Percentiles rank a stretch among this genome's conserved stretches.
Evolutionary conservation across 1,140 invertebrate genomes (phyloP).

Genomic region (Caenorhabditis inopinata): DNA sequence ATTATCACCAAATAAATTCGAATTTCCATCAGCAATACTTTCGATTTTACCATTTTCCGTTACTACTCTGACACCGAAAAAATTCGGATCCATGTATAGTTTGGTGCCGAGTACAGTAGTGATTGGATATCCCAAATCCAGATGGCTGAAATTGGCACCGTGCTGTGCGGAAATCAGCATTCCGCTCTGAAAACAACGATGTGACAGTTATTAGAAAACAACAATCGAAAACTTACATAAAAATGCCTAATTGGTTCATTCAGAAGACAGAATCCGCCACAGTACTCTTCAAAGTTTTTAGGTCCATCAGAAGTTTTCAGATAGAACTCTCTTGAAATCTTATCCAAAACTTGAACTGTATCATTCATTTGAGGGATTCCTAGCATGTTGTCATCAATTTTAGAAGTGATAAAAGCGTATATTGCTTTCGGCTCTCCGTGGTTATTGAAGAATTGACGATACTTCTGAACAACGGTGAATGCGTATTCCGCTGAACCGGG

Average conservation of each 20-base stretch:
- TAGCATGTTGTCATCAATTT: slow-evolving; percentile 59
- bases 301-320: slow-evolving; percentile 48
- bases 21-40: not conserved
- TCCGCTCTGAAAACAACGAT: slow-evolving; percentile 45
- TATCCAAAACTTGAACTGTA: slow-evolving; percentile 57
- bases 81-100: slow-evolving; percentile 64
- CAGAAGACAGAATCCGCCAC: slow-evolving; percentile 60
- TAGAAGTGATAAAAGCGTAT: slow-evolving; percentile 61
- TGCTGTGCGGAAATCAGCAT: slow-evolving; percentile 36
- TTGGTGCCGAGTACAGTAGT: slow-evolving; percentile 64
- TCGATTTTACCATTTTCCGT: not conserved
- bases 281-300: slow-evolving; percentile 58
- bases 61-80: slow-evolving; percentile 63
- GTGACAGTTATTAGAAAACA: not conserved
- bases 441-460: slow-evolving; percentile 62
- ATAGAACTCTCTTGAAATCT: slow-evolving; percentile 54
- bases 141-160: slow-evolving; percentile 49
- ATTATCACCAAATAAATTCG: not conserved
- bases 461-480: slow-evolving; percentile 56
- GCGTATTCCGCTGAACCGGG: no score
- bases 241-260: slow-evolving; percentile 65
- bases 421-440: slow-evolving; percentile 60
- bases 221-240: slow-evolving; percentile 55
- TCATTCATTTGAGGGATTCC: slow-evolving; percentile 59
- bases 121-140: slow-evolving; percentile 64